A percentile compares a stretch with the other conserved stretches of the same genome.
Conservation (phyloP, 2,113 vertebrate genomes). For the Misgurnus mizolepis region DNA sequence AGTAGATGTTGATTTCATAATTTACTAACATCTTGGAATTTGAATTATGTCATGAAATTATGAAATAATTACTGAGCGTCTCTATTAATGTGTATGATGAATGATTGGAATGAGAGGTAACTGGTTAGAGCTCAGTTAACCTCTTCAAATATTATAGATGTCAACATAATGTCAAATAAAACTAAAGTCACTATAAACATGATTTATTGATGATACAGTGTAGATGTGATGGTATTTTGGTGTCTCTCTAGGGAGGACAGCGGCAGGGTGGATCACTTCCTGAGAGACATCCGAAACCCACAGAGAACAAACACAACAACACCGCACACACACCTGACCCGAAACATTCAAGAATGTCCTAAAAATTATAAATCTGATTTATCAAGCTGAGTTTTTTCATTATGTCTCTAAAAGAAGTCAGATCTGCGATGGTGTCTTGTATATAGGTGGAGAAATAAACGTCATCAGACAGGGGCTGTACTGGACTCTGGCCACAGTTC, state of each 20-base stretch:
- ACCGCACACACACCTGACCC: not conserved
- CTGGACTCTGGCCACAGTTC: not conserved
- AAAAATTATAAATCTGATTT: not conserved
- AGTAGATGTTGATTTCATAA: too few species aligned
- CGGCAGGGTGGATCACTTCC: constrained; percentile 34
- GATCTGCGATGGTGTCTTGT: not conserved
- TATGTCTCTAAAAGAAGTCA: not conserved
- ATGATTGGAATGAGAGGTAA: too few species aligned
- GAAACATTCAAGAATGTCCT: not conserved
- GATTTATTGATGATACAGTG: too few species aligned
- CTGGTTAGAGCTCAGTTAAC: not conserved
- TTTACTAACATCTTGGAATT: too few species aligned
- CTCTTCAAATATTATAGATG: too few species aligned
- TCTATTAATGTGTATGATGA: too few species aligned
- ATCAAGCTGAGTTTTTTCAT: not conserved
- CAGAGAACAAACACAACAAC: not conserved
- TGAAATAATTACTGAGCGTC: too few species aligned
- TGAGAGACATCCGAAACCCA: not conserved
- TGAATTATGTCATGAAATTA: too few species aligned
- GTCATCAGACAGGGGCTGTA: not conserved
- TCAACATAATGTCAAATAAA: too few species aligned
- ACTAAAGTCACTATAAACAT: too few species aligned
- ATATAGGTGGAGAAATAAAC: not conserved
- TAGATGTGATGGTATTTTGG: too few species aligned
- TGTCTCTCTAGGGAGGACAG: constrained; percentile 1